Conservation (phyloP, 2,113 vertebrate species). For the Myotis brandtii region DNA sequence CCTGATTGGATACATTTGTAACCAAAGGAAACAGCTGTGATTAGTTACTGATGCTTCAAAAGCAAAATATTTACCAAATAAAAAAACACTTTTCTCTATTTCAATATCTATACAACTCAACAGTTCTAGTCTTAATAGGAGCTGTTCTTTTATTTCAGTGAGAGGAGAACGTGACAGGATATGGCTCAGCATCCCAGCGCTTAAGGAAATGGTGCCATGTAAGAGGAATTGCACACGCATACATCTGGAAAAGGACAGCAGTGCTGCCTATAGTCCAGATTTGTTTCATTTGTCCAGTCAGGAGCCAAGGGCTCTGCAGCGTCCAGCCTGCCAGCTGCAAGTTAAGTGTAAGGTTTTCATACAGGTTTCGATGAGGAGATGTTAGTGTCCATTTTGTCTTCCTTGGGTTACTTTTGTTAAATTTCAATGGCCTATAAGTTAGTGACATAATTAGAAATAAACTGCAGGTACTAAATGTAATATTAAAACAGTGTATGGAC, state of each 20-base stretch:
- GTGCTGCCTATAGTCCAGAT: background rate
- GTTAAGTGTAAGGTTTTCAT: background rate
- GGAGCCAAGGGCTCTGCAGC: background rate
- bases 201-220: background rate
- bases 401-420: background rate
- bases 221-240: background rate
- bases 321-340: background rate
- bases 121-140: slow-evolving; percentile 57
- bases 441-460: slow-evolving; percentile 9
- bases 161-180: slow-evolving; percentile 52
- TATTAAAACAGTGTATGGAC: background rate
- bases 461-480: background rate
- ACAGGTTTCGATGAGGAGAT: background rate
- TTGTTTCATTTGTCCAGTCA: background rate
- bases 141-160: slow-evolving; percentile 53
- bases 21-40: slow-evolving; percentile 74
- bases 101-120: slow-evolving; percentile 51
- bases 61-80: slow-evolving; percentile 81
- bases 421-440: background rate
- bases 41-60: slow-evolving; percentile 73
- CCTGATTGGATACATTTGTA: slow-evolving; percentile 78
- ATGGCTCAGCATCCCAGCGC: background rate
- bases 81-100: slow-evolving; percentile 59
- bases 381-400: background rate
- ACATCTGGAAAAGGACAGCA: background rate